Evolutionary conservation across 2,113 vertebrate genomes (phyloP).

Genomic region (Elgaria multicarinata): DNA sequence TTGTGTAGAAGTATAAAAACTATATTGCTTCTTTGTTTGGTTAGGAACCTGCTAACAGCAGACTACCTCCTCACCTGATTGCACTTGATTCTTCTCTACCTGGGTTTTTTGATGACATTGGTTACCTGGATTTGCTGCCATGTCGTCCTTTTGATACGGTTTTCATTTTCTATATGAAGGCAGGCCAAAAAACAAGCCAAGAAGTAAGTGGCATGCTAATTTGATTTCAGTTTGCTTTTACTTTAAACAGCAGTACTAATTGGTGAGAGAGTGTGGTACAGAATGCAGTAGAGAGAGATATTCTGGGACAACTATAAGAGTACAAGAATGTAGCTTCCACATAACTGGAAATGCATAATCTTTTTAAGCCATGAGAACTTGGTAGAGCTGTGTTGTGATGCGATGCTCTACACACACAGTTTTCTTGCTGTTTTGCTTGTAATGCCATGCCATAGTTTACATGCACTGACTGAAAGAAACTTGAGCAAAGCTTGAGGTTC

Average conservation of each 20-base stretch:
- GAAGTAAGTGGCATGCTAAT: conserved; percentile 79
- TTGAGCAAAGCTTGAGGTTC: no score
- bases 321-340: neutral
- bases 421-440: neutral
- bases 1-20: neutral
- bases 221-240: neutral
- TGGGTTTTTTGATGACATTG: conserved; percentile 95
- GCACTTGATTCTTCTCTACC: conserved; percentile 91
- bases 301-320: neutral
- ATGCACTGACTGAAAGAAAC: no score
- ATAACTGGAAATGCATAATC: neutral
- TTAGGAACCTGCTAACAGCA: conserved; percentile 94
- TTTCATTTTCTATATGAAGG: conserved; percentile 96
- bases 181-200: conserved; percentile 93
- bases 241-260: neutral
- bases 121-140: conserved; percentile 92
- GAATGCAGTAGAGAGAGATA: neutral
- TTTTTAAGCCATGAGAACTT: neutral
- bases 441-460: no score
- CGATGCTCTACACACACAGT: neutral
- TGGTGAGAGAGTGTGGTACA: neutral
- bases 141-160: conserved; percentile 96
- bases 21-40: conserved; percentile 24
- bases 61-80: conserved; percentile 96
- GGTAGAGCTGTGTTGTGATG: neutral